Evolutionary conservation across 2,797 vertebrate species (phyloP).

Genomic region (Kryptolebias ocellatus): DNA sequence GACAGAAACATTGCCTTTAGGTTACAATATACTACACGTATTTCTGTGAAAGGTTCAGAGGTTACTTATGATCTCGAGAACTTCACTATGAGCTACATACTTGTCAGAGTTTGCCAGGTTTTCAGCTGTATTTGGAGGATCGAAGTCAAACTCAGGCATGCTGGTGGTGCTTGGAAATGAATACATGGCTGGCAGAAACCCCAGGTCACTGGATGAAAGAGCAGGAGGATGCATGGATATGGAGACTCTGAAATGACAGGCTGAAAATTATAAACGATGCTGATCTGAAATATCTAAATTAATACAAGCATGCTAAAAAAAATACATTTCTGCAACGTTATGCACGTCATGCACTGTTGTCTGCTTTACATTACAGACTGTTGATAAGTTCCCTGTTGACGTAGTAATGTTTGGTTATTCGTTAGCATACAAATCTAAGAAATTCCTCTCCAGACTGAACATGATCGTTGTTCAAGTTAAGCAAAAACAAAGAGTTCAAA

Average conservation of each 20-base stretch:
- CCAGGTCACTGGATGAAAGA: constrained; percentile 62
- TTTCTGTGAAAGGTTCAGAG: neutral
- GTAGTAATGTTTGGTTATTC: neutral
- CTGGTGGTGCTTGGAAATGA: constrained; percentile 69
- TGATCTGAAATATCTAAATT: constrained; percentile 17
- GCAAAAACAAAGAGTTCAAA: neutral
- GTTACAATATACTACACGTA: neutral
- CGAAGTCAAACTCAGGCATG: constrained; percentile 72
- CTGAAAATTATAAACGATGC: constrained; percentile 9
- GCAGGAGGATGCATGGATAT: constrained; percentile 69
- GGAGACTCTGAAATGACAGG: constrained; percentile 10
- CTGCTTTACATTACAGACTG: neutral
- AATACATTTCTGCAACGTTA: neutral
- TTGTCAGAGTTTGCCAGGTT: constrained; percentile 60
- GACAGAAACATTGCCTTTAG: constrained; percentile 4
- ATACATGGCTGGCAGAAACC: constrained; percentile 74
- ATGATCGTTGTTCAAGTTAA: constrained; percentile 11
- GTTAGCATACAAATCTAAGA: neutral
- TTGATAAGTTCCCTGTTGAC: neutral
- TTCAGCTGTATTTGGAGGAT: constrained; percentile 50
- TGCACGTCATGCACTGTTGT: constrained; percentile 7
- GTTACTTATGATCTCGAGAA: neutral
- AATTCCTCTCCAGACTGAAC: neutral
- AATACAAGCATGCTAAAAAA: constrained; percentile 12
- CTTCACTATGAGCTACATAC: constrained; percentile 51